phyloP scores from a whole-genome alignment of 2,797 vertebrate species.

The Alosa sapidissima region DNA sequence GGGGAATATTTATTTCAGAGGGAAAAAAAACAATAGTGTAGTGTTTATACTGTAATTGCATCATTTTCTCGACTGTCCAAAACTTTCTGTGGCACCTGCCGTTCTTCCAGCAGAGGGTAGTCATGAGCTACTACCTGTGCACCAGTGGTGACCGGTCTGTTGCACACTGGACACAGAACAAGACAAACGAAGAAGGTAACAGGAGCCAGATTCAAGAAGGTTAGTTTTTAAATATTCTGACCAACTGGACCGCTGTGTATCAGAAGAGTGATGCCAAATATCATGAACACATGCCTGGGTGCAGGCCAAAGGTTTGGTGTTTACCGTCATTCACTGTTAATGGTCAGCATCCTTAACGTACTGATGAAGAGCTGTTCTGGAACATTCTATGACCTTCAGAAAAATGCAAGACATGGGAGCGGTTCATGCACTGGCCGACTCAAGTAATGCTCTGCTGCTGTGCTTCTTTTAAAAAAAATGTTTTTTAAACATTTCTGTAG shows the following conservation, averaged over 20 bases:
- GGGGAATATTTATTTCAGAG: slow-evolving; percentile 67
- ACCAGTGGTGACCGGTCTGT: background rate
- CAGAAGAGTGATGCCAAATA: background rate
- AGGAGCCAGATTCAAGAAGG: background rate
- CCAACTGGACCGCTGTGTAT: background rate
- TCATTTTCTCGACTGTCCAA: slow-evolving; percentile 10
- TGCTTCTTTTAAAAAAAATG: background rate
- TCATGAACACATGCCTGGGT: background rate
- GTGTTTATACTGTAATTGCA: slow-evolving; percentile 61
- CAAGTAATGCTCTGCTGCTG: background rate
- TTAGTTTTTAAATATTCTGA: background rate
- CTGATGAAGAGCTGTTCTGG: too few relatives aligned
- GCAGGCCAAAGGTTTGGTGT: background rate
- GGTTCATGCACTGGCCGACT: background rate
- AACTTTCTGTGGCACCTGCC: background rate
- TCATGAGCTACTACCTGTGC: background rate
- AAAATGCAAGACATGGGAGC: background rate
- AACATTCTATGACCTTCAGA: background rate
- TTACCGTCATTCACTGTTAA: background rate
- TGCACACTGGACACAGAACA: background rate
- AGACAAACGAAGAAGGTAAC: background rate
- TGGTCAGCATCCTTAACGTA: background rate
- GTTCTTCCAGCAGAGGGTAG: background rate
- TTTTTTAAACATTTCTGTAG: background rate
- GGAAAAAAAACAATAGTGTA: slow-evolving; percentile 43